Conservation (phyloP, 2,797 vertebrate genomes). For the Eupleurogrammus muticus region DNA sequence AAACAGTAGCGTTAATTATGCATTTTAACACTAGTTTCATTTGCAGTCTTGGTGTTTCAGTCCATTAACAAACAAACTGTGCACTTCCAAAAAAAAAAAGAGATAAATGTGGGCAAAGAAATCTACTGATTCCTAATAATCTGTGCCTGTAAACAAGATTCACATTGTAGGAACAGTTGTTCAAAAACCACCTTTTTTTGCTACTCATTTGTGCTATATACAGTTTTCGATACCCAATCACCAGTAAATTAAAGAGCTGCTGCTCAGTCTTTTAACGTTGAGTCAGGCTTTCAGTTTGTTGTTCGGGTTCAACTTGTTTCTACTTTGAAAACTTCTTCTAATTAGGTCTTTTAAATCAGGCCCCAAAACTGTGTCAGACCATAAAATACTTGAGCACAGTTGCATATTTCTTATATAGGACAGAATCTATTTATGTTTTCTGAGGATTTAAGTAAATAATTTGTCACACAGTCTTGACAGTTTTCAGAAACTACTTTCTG, state of each 20-base stretch:
- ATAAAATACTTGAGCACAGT: background rate
- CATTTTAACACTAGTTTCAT: conserved; percentile 23
- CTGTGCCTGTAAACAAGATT: conserved; percentile 26
- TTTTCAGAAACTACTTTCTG: background rate
- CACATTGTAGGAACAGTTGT: conserved; percentile 43
- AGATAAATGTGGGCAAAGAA: conserved; percentile 48
- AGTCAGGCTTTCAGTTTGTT: background rate
- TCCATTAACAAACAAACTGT: conserved; percentile 29
- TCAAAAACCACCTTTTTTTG: conserved; percentile 17
- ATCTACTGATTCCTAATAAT: conserved; percentile 3
- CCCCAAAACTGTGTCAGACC: conserved; percentile 40
- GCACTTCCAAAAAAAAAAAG: conserved; percentile 55
- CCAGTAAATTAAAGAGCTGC: conserved; percentile 10
- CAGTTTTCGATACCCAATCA: conserved; percentile 6
- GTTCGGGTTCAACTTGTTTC: background rate
- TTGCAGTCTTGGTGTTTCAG: conserved; percentile 34
- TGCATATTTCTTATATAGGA: conserved; percentile 5
- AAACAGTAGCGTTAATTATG: conserved; percentile 66
- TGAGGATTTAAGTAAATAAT: conserved; percentile 11
- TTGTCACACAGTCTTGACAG: background rate
- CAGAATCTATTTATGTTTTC: background rate
- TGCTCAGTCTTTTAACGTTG: conserved; percentile 1
- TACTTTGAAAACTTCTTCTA: conserved; percentile 16
- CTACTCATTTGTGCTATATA: conserved; percentile 51
- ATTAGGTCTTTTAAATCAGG: conserved; percentile 2